Percentiles rank a stretch among this genome's conserved stretches.
Evolutionary conservation across 2,797 vertebrate species (phyloP).

Genomic region (Poecilia picta): DNA sequence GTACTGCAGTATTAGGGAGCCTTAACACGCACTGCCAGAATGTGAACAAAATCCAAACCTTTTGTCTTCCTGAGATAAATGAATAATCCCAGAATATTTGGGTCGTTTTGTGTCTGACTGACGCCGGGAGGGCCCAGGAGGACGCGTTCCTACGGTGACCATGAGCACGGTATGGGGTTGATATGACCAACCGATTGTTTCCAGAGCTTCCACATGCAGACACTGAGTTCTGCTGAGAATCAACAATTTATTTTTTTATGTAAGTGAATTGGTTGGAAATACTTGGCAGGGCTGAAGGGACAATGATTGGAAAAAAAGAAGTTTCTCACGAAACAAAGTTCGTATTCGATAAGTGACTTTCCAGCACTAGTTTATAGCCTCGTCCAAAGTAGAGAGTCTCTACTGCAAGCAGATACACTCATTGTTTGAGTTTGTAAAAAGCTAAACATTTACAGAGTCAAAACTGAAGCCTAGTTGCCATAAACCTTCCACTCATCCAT

Average conservation of each 20-base stretch:
- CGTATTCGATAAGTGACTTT: background rate
- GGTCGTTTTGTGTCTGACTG: slow-evolving; percentile 50
- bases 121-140: slow-evolving; percentile 74
- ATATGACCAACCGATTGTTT: background rate
- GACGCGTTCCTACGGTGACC: slow-evolving; percentile 76
- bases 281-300: slow-evolving; percentile 45
- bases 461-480: background rate
- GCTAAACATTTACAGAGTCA: background rate
- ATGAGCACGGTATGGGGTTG: slow-evolving; percentile 54
- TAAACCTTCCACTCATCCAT: background rate
- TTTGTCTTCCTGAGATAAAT: slow-evolving; percentile 50
- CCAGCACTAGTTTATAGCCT: background rate
- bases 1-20: slow-evolving; percentile 47
- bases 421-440: background rate
- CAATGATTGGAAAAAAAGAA: slow-evolving; percentile 24
- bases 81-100: slow-evolving; percentile 23
- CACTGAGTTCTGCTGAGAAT: background rate
- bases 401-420: background rate
- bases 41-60: slow-evolving; percentile 55
- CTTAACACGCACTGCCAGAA: slow-evolving; percentile 50
- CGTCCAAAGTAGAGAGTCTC: background rate
- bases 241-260: slow-evolving; percentile 62
- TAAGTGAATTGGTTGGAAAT: slow-evolving; percentile 58
- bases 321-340: slow-evolving; percentile 27
- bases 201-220: background rate